Base-by-base conservation (phyloP, 2,113 vertebrate species). In the Sardina pilchardus region DNA sequence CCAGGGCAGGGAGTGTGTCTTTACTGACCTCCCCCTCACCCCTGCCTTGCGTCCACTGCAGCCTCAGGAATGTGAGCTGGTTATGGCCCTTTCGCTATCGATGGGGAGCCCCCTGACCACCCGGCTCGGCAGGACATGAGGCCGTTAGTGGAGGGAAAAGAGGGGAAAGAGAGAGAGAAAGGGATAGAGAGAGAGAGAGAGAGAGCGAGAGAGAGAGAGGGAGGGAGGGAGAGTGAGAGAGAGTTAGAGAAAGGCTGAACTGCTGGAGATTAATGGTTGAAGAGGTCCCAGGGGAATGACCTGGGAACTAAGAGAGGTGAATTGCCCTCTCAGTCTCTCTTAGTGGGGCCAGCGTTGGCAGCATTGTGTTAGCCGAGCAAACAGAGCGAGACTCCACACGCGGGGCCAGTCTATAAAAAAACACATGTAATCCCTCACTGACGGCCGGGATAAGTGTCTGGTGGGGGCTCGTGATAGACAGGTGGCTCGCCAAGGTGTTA, bases 11-110 rank as follows among this genome's bases (percentile, higher is more conserved):
- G 83, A 86, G 88, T 81, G 86, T 53, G 67, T 50, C 71, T 84
- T 88, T 45, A 53, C 83, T 88, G 86, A 91, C 86, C 88, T 89
- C 83, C 42, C 44, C 24, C 30, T 87, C 86, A 89, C 85, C 84
- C 85, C 53, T 63, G 44, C 42, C 43, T 85, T 71, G 80, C 84
- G 75, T 81, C 83, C 45, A 80, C 82, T 50, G 47, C 42, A 48
- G 43, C 83, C 39, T 53, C 71, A 83, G 84, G 86, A 89, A 88
- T 86, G 67, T 43, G n/a, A 45, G 34, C 44, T 26, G 19, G 43
- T 86, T 36, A 78, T 78, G 71, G 63, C 63, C 26, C 71, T 36
- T 34, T 78, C 34, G 14, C 71, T 78, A 78, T 34, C 30, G 16
- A 30, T 16, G 71, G 53, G 53, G 30, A 78, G 71, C 8, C 63